Conservation (phyloP, 2,113 vertebrate genomes). For the Geothlypis trichas region DNA sequence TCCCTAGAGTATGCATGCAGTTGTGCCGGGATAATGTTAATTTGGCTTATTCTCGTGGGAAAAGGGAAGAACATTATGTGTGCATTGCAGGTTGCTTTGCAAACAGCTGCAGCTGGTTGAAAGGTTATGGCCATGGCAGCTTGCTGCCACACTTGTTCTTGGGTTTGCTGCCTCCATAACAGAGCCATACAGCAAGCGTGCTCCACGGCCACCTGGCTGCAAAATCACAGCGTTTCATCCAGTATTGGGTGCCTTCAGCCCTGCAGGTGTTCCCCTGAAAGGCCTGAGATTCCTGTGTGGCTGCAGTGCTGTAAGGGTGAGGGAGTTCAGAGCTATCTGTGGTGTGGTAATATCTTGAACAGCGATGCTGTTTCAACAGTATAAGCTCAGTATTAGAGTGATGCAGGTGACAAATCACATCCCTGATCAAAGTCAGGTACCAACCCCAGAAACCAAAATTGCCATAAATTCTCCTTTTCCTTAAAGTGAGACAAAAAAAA, state of each 20-base stretch:
- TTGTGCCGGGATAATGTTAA: background rate
- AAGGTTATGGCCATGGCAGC: background rate
- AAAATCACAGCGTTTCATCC: background rate
- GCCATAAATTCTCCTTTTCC: background rate
- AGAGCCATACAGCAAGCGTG: background rate
- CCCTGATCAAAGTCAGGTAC: background rate
- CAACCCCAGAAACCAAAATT: background rate
- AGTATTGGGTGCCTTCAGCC: background rate
- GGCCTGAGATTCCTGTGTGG: background rate
- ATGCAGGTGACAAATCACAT: background rate
- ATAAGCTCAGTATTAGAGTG: background rate
- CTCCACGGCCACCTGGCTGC: background rate
- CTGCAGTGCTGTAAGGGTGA: background rate
- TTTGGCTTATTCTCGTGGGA: background rate
- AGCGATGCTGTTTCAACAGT: fast-evolving
- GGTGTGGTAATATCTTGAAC: background rate
- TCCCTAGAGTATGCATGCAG: background rate
- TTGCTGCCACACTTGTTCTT: background rate
- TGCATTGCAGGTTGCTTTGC: background rate
- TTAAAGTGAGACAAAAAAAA: background rate
- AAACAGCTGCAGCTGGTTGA: background rate
- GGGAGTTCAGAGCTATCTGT: background rate
- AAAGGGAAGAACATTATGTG: background rate
- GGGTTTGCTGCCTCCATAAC: background rate
- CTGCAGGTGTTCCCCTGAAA: background rate